Percentiles rank a stretch among this genome's conserved stretches.
Conservation (phyloP, 2,888 invertebrate genomes). For the Neria commutata region DNA sequence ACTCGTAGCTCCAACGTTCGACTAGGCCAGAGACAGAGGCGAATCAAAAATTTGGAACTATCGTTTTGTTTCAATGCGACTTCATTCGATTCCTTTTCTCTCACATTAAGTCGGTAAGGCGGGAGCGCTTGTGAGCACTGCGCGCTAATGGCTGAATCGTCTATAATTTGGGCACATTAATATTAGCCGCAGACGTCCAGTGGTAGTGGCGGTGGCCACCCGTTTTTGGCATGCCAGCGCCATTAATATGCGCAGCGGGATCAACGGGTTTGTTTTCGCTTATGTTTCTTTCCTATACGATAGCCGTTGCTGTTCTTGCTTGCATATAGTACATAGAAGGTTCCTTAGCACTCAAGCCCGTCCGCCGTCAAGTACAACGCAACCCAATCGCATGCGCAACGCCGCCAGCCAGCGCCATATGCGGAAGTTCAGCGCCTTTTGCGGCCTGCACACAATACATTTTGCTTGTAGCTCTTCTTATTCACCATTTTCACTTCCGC, state of each 20-base stretch:
- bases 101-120: no score
- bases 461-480: neutral
- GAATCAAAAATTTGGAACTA: no score
- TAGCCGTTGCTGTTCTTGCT: neutral
- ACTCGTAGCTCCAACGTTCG: no score
- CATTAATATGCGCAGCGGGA: neutral
- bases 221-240: neutral
- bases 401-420: neutral
- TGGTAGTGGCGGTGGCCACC: neutral
- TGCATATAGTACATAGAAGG: neutral
- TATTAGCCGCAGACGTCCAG: neutral
- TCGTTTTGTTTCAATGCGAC: no score
- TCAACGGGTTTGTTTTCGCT: neutral
- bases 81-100: no score
- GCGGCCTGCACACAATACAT: neutral
- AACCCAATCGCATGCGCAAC: neutral
- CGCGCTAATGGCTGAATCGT: no score
- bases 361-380: neutral
- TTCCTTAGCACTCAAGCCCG: neutral
- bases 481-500: neutral
- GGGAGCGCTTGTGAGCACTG: no score
- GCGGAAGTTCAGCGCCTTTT: constrained; percentile 2
- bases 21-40: no score
- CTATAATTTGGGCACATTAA: neutral
- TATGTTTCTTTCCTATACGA: neutral